A percentile compares a stretch with the other conserved stretches of the same genome.
Evolutionary conservation across 2,113 vertebrate species (phyloP).

Genomic region (Daboia siamensis): DNA sequence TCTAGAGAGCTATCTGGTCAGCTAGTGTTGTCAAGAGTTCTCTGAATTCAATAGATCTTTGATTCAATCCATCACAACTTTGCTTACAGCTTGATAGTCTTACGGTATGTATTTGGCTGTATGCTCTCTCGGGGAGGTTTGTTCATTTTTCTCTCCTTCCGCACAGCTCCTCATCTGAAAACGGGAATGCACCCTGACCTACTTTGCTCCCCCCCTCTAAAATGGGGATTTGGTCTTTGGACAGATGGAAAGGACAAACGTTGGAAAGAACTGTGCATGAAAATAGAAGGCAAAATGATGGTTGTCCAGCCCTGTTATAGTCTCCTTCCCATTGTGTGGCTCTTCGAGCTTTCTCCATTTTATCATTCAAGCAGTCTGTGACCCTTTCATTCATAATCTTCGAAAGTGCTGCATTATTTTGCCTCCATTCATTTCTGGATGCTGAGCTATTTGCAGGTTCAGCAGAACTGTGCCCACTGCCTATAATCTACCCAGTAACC

Average conservation of each 20-base stretch:
- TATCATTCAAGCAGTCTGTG: constrained; percentile 44
- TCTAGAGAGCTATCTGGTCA: neutral
- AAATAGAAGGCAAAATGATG: neutral
- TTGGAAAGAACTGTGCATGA: neutral
- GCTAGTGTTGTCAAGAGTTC: neutral
- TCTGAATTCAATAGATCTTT: neutral
- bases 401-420: constrained; percentile 34
- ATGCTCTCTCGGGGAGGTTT: neutral
- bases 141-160: neutral
- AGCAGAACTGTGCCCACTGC: constrained; percentile 26
- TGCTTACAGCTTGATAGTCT: neutral
- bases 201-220: neutral
- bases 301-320: constrained; percentile 27
- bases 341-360: neutral
- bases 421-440: constrained; percentile 15
- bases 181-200: neutral
- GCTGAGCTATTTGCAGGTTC: constrained; percentile 37
- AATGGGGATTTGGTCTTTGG: neutral
- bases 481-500: constrained; percentile 29
- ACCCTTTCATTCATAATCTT: constrained; percentile 50
- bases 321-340: constrained; percentile 3
- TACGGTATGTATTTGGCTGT: neutral
- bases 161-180: neutral
- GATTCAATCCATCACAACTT: neutral
- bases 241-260: neutral